These are phyloP conservation scores for Suncus etruscus DNA, from an alignment of 2,113 vertebrate genomes.

Conservation along the genomic window DNA sequence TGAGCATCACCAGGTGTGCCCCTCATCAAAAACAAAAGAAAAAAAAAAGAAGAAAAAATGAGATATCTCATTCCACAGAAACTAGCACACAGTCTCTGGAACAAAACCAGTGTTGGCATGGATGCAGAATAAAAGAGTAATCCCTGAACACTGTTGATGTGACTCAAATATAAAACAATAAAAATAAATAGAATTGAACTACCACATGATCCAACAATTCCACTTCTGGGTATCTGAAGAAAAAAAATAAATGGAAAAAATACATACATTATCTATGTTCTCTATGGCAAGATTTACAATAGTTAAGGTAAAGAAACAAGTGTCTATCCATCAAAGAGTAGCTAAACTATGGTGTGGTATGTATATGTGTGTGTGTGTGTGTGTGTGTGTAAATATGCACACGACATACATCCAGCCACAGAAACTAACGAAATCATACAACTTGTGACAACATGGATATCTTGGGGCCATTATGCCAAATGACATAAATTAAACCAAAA, in stretches of 20 bases:
- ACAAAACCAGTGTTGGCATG: too few relatives aligned
- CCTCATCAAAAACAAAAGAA: not conserved
- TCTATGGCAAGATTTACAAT: not conserved
- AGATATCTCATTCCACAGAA: too few relatives aligned
- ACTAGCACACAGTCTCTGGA: too few relatives aligned
- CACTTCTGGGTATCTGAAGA: not conserved
- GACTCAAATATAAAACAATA: too few relatives aligned
- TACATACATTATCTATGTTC: not conserved
- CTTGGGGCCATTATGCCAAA: not conserved
- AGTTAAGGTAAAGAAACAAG: not conserved
- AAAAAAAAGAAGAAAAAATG: not conserved
- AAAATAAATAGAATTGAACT: not conserved
- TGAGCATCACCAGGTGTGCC: too few relatives aligned
- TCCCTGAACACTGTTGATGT: too few relatives aligned
- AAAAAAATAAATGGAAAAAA: not conserved
- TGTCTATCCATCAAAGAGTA: not conserved
- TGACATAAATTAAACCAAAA: not conserved
- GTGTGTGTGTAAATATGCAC: not conserved
- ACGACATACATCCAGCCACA: not conserved
- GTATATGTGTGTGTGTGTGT: not conserved
- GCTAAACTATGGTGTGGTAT: not conserved
- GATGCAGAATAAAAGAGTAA: too few relatives aligned
- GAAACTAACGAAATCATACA: not conserved
- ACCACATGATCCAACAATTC: not conserved
- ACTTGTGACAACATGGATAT: not conserved